These are phyloP conservation scores for Siniperca chuatsi DNA, from an alignment of 2,113 vertebrate species.

Conservation along the genomic window DNA sequence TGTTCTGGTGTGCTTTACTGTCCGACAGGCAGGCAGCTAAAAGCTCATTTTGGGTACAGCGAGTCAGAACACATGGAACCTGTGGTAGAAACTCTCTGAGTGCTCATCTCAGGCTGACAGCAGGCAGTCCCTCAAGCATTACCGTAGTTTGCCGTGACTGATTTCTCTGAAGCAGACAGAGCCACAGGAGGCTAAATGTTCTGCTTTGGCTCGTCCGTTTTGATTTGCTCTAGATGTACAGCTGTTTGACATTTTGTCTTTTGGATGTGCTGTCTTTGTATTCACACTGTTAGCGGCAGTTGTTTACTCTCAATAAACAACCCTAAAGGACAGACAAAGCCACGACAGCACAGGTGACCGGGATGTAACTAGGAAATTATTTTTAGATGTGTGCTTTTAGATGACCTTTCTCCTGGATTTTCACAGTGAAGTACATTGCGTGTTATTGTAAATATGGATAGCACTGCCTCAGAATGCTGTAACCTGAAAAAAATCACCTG, in stretches of 20 bases:
- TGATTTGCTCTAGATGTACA: slow-evolving; percentile 69
- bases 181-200: slow-evolving; percentile 75
- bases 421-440: neutral
- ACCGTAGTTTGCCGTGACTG: slow-evolving; percentile 71
- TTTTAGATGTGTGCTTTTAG: slow-evolving; percentile 25
- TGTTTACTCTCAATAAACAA: slow-evolving; percentile 45
- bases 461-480: neutral
- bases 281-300: slow-evolving; percentile 7
- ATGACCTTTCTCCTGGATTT: slow-evolving; percentile 5
- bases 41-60: slow-evolving; percentile 75
- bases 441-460: slow-evolving; percentile 4
- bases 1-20: slow-evolving; percentile 48
- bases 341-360: neutral
- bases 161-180: slow-evolving; percentile 75
- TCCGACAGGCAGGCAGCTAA: slow-evolving; percentile 65
- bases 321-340: slow-evolving; percentile 15
- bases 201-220: slow-evolving; percentile 75
- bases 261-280: slow-evolving; percentile 39
- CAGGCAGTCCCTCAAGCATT: slow-evolving; percentile 77
- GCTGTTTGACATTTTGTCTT: slow-evolving; percentile 69
- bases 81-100: slow-evolving; percentile 66
- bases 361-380: slow-evolving; percentile 1
- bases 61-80: slow-evolving; percentile 70
- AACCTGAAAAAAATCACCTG: neutral
- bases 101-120: slow-evolving; percentile 75